Conservation (phyloP, 1,140 invertebrate genomes). For the Drosophila neocordata region DNA sequence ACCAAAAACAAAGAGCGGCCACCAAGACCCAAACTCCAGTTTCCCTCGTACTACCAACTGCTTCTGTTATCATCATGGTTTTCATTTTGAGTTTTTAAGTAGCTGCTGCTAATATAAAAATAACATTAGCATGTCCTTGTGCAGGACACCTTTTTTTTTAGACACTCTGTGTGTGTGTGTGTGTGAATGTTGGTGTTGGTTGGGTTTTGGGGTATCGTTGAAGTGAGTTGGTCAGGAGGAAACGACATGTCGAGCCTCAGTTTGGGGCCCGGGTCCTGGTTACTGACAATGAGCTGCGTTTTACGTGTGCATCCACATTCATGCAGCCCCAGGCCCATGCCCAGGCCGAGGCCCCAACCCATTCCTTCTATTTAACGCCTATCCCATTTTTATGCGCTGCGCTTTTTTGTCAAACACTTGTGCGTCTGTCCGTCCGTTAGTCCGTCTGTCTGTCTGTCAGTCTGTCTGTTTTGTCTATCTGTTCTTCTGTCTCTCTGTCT, state of each 20-base stretch:
- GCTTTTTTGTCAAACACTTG: conserved; percentile 66
- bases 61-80: not conserved
- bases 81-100: conserved; percentile 43
- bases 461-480: conserved; percentile 36
- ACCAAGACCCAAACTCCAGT: not conserved
- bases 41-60: not conserved
- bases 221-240: conserved; percentile 38
- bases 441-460: conserved; percentile 44
- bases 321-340: conserved; percentile 13
- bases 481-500: conserved; percentile 22
- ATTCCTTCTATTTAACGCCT: not conserved
- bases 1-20: conserved; percentile 70
- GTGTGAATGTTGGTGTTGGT: not conserved
- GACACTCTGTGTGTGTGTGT: conserved; percentile 8
- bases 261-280: conserved; percentile 13
- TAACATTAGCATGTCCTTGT: conserved; percentile 76
- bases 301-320: conserved; percentile 66
- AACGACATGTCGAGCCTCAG: not conserved
- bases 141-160: conserved; percentile 66
- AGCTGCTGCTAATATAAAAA: conserved; percentile 74
- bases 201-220: conserved; percentile 14
- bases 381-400: conserved; percentile 31
- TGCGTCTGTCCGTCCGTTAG: conserved; percentile 25
- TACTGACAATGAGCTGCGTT: conserved; percentile 69
- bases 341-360: conserved; percentile 1